These are phyloP conservation scores for Thaleichthys pacificus DNA, from an alignment of 2,797 vertebrate genomes.

Conservation along the genomic window DNA sequence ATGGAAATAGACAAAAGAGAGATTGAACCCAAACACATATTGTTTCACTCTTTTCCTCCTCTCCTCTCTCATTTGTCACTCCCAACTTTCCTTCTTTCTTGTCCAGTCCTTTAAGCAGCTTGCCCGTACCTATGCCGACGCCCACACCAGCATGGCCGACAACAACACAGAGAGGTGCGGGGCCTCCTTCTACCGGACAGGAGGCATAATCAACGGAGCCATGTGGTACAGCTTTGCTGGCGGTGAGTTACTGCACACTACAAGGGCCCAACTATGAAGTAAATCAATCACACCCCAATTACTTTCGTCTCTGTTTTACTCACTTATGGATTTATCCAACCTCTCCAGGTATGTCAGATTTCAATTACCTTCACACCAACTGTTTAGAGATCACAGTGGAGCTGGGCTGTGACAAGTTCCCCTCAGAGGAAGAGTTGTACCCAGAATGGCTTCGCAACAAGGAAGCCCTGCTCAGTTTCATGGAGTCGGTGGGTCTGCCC, in stretches of 20 bases:
- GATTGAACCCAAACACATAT: background rate
- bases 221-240: constrained; percentile 97
- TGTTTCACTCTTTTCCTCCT: background rate
- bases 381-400: constrained; percentile 96
- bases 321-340: background rate
- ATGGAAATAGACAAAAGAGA: background rate
- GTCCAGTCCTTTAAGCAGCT: constrained; percentile 87
- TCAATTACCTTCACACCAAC: constrained; percentile 96
- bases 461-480: constrained; percentile 86
- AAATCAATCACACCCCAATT: background rate
- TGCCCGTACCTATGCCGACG: constrained; percentile 88
- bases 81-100: background rate
- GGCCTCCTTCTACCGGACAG: constrained; percentile 82
- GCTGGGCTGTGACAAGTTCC: constrained; percentile 95
- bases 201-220: constrained; percentile 94
- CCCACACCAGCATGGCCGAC: constrained; percentile 89
- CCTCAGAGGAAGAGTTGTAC: constrained; percentile 87
- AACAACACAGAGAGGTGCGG: constrained; percentile 88
- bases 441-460: constrained; percentile 93
- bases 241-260: constrained; percentile 73
- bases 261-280: background rate
- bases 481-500: constrained; percentile 85
- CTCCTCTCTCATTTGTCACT: background rate
- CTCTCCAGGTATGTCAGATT: constrained; percentile 92
- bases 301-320: background rate